phyloP scores from a whole-genome alignment of 2,797 vertebrate genomes.

The Syndactyla subalaris region DNA sequence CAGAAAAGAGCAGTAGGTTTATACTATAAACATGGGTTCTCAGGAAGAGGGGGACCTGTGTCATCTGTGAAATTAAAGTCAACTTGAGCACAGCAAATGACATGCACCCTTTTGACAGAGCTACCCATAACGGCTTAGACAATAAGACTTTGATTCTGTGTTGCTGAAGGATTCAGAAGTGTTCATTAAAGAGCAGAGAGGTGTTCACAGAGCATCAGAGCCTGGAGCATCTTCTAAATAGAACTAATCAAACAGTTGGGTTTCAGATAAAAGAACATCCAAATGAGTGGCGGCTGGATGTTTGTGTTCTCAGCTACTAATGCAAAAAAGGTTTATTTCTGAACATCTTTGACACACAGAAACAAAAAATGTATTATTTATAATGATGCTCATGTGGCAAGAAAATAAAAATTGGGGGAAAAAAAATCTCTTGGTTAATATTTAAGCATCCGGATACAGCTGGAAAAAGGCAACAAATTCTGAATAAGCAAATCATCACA shows the following conservation, averaged over 20 bases:
- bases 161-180: slow-evolving; percentile 3
- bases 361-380: slow-evolving; percentile 3
- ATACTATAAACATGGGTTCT: not conserved
- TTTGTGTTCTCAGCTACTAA: not conserved
- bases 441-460: not conserved
- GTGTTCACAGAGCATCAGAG: not conserved
- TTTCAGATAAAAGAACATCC: slow-evolving; percentile 23
- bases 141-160: not conserved
- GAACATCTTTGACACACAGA: not conserved
- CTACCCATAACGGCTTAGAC: not conserved
- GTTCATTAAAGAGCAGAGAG: slow-evolving; percentile 43
- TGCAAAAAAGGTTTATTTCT: not conserved
- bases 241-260: slow-evolving; percentile 46
- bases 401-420: not conserved
- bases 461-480: not conserved
- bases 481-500: not conserved
- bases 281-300: not conserved
- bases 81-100: not conserved
- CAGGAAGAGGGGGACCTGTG: accelerated
- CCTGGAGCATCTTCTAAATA: slow-evolving; percentile 26
- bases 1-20: not conserved
- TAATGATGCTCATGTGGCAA: not conserved
- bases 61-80: not conserved
- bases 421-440: not conserved
- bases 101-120: not conserved